phyloP scores from a whole-genome alignment of 2,113 vertebrate species.

The Reinhardtius hippoglossoides region DNA sequence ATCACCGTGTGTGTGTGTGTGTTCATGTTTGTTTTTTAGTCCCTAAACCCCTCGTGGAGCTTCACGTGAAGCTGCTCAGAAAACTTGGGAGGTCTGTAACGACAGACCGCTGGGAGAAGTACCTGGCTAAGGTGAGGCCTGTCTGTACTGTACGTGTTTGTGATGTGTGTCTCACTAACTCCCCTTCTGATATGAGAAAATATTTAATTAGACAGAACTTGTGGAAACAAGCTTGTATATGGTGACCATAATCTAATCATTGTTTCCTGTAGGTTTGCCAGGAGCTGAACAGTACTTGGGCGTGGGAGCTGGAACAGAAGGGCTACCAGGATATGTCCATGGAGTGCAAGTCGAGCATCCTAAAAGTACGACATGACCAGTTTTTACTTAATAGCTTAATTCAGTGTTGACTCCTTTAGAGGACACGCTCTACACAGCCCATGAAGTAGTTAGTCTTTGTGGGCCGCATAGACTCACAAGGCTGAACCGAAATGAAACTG shows the following conservation, averaged over 20 bases:
- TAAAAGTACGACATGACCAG: slow-evolving; percentile 87
- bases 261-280: slow-evolving; percentile 89
- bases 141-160: not conserved
- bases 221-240: too few relatives aligned
- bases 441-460: too few relatives aligned
- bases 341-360: slow-evolving; percentile 94
- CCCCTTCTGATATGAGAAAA: not conserved
- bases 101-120: slow-evolving; percentile 97
- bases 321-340: slow-evolving; percentile 95
- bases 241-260: not conserved
- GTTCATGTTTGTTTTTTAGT: slow-evolving; percentile 78
- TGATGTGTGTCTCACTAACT: not conserved
- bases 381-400: not conserved
- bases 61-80: slow-evolving; percentile 97
- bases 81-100: slow-evolving; percentile 97
- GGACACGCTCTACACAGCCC: too few relatives aligned
- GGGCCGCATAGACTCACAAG: too few relatives aligned
- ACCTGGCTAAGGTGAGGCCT: slow-evolving; percentile 91
- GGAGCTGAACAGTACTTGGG: slow-evolving; percentile 97
- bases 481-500: too few relatives aligned
- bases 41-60: slow-evolving; percentile 95
- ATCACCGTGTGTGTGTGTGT: not conserved
- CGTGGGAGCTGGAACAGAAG: slow-evolving; percentile 98
- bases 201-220: not conserved
- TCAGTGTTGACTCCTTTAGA: too few relatives aligned